Evolutionary conservation across 2,888 invertebrate genomes (phyloP), one percentile per base, ranked within the genome.

Genomic region (Hirtodrosophila duncani): DNA sequence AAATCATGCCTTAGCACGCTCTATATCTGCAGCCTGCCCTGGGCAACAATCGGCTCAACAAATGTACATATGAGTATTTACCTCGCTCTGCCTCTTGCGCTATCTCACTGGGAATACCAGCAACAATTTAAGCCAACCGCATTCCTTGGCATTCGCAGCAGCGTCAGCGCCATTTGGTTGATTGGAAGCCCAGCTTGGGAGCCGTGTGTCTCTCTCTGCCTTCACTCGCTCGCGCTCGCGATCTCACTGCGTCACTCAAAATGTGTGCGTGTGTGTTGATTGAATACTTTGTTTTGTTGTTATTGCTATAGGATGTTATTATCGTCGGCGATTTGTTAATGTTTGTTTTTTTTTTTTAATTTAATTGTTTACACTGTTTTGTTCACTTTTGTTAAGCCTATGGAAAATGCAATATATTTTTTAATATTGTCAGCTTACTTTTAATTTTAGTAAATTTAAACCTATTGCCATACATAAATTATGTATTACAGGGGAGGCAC

Each of bases 141-240:
- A 48, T 55, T 63, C 17, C 59, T 63, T 29, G 68, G 55, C 77
- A 70, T 55, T 71, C 71, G 77, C 71, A 55, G 50, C 66, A 63
- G 39, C 46, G 18, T 48, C 55, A 48, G 55, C 60, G 53, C 63
- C 79, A 67, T 79, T 66, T 42, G 67, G 38, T 46, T 48, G 43
- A 43, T 43, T 33, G 34, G 36, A 39, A 9, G 41, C 66, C 48
- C 39, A 34, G 58, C 58, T 41, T 38, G 14, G 44, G 41, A n/a
- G n/a, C n/a, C n/a, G n/a, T n/a, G n/a, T n/a, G n/a, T n/a, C n/a
- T n/a, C n/a, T n/a, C n/a, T n/a, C n/a, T n/a, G n/a, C 26, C 23
- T 27, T 11, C 7, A 17, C 10, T 11, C 1, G 8, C n/a, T 11
- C 11, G 8, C n/a, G 9, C 17, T 14, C n/a, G n/a, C n/a, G n/a